Evolutionary conservation across 2,797 vertebrate genomes (phyloP), one percentile per base, ranked within the genome.

Genomic region (Periophthalmus magnuspinnatus): DNA sequence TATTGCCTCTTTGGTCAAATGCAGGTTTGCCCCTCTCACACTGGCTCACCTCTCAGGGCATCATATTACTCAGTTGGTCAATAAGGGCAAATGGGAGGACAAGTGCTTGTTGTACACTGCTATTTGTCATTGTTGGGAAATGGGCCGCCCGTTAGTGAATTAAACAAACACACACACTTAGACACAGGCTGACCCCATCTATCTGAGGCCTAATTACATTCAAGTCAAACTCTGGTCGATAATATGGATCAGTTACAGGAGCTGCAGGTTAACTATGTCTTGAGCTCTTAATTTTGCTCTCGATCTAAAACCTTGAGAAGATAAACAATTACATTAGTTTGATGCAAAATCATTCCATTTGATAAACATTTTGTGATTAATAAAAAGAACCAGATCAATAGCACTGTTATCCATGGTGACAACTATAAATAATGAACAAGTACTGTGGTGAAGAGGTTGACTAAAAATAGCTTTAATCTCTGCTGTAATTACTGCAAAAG

Each of bases 201-300:
- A 89, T 89, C 84, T 87, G 45, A 57, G 47, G 65, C 80, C 74
- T 80, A 72, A 85, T 83, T 84, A 80, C 68, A 76, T 65, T 50
- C 67, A 63, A 67, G 77, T 54, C 62, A 73, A 55, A 58, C 70
- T 75, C 63, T 22, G 69, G 69, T 86, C 82, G 34, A 86, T 87
- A 82, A 38, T 75, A 88, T 83, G 38, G 84, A 89, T 59, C 36
- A 14, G 21, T 68, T 72, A 38, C 14, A 77, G 61, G 63, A 52
- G 69, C 73, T 45, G 68, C 65, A 69, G 74, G 71, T 75, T n/a
- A 66, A 76, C n/a, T 45, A 16, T 56, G 60, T 60, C 66, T 33
- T 67, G 48, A 77, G 65, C 55, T 74, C 67, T 73, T 78, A 21
- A 67, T 71, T 63, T 70, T 59, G 58, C 73, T 70, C 68, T 34